Evolutionary conservation across 2,113 vertebrate species (phyloP).

Genomic region (Sinocyclocheilus anophthalmus): DNA sequence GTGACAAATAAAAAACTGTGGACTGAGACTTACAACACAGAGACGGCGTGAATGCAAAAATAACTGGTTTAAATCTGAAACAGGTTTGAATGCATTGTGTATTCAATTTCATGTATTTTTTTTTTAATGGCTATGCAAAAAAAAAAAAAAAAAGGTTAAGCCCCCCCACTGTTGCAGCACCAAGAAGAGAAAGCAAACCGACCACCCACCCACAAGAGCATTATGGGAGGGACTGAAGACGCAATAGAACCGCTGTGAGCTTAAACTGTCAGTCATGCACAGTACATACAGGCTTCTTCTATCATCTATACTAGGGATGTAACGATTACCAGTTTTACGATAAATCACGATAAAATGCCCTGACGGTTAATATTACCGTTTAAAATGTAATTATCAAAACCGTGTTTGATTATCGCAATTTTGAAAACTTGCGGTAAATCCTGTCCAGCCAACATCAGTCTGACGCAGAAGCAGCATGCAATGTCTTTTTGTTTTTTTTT

Average conservation of each 20-base stretch:
- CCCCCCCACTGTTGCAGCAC: not conserved
- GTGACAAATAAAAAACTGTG: not conserved
- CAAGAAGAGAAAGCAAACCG: not conserved
- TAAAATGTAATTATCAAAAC: too few relatives aligned
- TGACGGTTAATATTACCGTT: too few relatives aligned
- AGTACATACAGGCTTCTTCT: not conserved
- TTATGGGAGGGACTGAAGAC: not conserved
- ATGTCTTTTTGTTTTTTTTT: too few relatives aligned
- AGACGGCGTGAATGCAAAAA: not conserved
- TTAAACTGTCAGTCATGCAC: not conserved
- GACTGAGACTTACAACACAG: not conserved
- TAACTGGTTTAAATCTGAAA: not conserved
- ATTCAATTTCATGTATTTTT: not conserved
- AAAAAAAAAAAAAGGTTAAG: not conserved
- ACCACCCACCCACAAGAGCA: not conserved
- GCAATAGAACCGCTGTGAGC: not conserved
- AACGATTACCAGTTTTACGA: too few relatives aligned
- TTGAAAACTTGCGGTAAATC: too few relatives aligned
- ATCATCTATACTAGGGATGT: not conserved
- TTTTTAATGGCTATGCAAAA: too few relatives aligned
- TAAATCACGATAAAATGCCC: too few relatives aligned
- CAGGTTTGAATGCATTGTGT: not conserved
- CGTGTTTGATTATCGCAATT: too few relatives aligned
- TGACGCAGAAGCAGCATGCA: too few relatives aligned
- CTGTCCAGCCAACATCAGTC: too few relatives aligned